Evolutionary conservation across 2,113 vertebrate genomes (phyloP), one percentile per base, ranked within the genome.

Genomic region (Amazona guildingii): DNA sequence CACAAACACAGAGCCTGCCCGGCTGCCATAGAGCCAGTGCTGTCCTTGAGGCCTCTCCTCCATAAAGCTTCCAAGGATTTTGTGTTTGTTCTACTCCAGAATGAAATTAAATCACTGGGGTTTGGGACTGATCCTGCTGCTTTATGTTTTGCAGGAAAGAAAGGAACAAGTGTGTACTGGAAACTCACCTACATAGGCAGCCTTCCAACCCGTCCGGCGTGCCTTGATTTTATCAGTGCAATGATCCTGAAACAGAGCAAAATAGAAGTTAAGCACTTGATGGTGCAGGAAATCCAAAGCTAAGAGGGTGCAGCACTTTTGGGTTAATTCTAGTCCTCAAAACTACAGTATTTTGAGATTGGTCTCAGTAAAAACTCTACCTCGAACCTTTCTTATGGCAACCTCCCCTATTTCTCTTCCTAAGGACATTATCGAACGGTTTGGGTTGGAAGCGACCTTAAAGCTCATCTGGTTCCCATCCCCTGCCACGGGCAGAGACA

Each of bases 121-220:
- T 46, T 81, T 88, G 86, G 55, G 46, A 83, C 64, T 29, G 44
- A 63, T 41, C 6, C 1, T 23, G 25, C 68, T 86, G 61, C 66
- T 91, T 92, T 67, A 8, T 43, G 13, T 35, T 92, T 41, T 66
- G 49, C 75, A 46, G 2, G 41, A 24, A 90, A 83, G 46, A 16
- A 70, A 83, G 83, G 82, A 90, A 79, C 52, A 52, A 23, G 90
- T 1, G 11, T 3, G 21, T 13, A 13, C 82, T 76, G 90, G 92
- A 86, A 82, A 95, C 95, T 94, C 92, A 97, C 95, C 95, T 97
- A 95, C 92, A 93, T 80, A 88, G 69, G 90, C 90, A 64, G 94
- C 11, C 55, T 20, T 24, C 76, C 64, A 54, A 17, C 85, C 37
- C 19, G 55, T 68, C 90, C 15, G 2, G 79, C 51, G 68, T 13